A percentile compares a stretch with the other conserved stretches of the same genome.
Conservation (phyloP, 2,113 vertebrate genomes). For the Phodopus roborovskii region DNA sequence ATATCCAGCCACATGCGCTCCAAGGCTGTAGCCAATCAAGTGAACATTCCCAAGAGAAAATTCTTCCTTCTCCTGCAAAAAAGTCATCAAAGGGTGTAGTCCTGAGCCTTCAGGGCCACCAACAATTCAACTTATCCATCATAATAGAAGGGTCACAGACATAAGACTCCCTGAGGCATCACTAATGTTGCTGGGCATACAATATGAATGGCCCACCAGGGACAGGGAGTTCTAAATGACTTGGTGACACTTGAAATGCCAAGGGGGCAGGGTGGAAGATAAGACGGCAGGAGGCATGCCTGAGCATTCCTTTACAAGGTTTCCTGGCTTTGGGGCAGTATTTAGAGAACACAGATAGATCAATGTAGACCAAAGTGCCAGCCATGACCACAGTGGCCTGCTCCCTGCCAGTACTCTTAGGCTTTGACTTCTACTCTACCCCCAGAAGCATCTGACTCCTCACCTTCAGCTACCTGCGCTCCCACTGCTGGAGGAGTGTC, state of each 20-base stretch:
- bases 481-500: background rate
- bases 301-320: background rate
- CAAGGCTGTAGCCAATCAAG: slow-evolving; percentile 97
- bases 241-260: background rate
- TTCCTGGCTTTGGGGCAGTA: background rate
- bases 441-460: background rate
- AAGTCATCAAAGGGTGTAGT: background rate
- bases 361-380: background rate
- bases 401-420: background rate
- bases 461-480: background rate
- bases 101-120: background rate
- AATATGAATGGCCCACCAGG: background rate
- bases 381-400: background rate
- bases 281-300: background rate
- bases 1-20: slow-evolving; percentile 96
- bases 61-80: slow-evolving; percentile 87
- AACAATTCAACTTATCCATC: background rate
- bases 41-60: slow-evolving; percentile 92
- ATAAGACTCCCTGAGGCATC: background rate
- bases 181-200: background rate
- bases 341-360: background rate
- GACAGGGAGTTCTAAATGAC: background rate
- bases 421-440: background rate
- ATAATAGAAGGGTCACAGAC: rapidly evolving
- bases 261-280: background rate